A percentile compares a stretch with the other conserved stretches of the same genome.
phyloP scores from a whole-genome alignment of 2,888 invertebrate species.

The Drosophila kuntzei region DNA sequence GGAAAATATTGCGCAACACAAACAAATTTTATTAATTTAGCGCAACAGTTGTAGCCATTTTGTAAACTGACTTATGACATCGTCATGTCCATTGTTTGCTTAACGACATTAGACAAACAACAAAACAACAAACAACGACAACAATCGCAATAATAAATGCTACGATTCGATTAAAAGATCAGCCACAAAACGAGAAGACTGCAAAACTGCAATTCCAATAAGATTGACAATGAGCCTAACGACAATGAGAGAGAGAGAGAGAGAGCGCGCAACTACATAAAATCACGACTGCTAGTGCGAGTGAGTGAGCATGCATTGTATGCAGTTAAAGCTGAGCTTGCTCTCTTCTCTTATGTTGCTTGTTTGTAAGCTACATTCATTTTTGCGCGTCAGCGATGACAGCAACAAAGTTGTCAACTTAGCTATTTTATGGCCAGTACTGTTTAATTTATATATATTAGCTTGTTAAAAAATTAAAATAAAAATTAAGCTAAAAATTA shows the following conservation, averaged over 20 bases:
- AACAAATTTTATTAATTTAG: slow-evolving; percentile 74
- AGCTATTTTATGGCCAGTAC: too few relatives aligned
- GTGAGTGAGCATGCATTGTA: slow-evolving; percentile 10
- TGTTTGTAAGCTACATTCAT: slow-evolving; percentile 80
- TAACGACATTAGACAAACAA: slow-evolving; percentile 72
- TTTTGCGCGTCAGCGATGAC: slow-evolving; percentile 76
- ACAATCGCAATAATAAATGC: slow-evolving; percentile 79
- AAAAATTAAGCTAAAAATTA: too few relatives aligned
- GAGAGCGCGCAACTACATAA: background rate
- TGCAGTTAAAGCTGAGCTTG: slow-evolving; percentile 34
- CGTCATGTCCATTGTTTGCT: slow-evolving; percentile 74
- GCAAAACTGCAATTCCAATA: slow-evolving; percentile 49
- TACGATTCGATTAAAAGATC: slow-evolving; percentile 82
- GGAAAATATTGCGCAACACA: slow-evolving; percentile 47
- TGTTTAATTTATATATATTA: too few relatives aligned
- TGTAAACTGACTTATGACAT: slow-evolving; percentile 70
- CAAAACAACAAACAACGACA: slow-evolving; percentile 31
- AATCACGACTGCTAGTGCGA: slow-evolving; percentile 17
- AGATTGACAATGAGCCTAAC: slow-evolving; percentile 69
- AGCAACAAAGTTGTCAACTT: too few relatives aligned
- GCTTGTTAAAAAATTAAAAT: too few relatives aligned
- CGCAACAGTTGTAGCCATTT: slow-evolving; percentile 72
- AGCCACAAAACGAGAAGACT: too few relatives aligned
- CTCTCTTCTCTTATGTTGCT: slow-evolving; percentile 65
- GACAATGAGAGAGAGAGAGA: background rate